Conservation (phyloP, 30 jellyfish, hydroid and myxozoan species). For the Chrysaora quinquecirrha region DNA sequence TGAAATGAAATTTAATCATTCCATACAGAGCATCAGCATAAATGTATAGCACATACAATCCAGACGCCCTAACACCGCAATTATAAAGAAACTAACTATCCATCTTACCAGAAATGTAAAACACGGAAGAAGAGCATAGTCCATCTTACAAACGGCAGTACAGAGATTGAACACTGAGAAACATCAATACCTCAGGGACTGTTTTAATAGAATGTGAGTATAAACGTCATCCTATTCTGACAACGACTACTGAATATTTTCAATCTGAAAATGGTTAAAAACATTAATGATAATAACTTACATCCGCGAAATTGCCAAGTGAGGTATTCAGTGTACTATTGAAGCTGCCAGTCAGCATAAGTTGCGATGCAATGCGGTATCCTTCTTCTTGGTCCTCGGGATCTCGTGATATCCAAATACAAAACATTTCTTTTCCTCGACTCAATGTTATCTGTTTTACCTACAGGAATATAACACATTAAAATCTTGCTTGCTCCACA, state of each 20-base stretch:
- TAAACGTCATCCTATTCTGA: background rate
- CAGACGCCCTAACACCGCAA: background rate
- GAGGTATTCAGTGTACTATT: constrained; percentile 84
- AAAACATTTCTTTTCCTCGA: constrained; percentile 70
- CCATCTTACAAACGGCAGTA: background rate
- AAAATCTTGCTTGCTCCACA: too few species aligned
- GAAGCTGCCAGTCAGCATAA: constrained; percentile 77
- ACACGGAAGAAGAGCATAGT: background rate
- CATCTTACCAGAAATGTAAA: background rate
- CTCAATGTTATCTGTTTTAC: constrained; percentile 63
- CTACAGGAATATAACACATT: constrained; percentile 12
- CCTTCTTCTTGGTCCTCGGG: constrained; percentile 91
- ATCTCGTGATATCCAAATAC: constrained; percentile 97
- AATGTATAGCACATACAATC: background rate
- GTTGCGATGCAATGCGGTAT: constrained; percentile 44
- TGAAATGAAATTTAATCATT: too few species aligned
- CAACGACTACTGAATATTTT: background rate
- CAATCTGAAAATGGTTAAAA: background rate
- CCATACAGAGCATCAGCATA: too few species aligned
- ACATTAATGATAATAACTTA: constrained; percentile 31
- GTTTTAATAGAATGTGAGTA: background rate
- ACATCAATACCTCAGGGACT: background rate
- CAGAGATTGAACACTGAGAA: background rate
- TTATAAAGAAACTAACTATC: background rate
- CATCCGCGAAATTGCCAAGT: constrained; percentile 87